phyloP scores from a whole-genome alignment of 1,140 invertebrate genomes.

The Pectinophora gossypiella region DNA sequence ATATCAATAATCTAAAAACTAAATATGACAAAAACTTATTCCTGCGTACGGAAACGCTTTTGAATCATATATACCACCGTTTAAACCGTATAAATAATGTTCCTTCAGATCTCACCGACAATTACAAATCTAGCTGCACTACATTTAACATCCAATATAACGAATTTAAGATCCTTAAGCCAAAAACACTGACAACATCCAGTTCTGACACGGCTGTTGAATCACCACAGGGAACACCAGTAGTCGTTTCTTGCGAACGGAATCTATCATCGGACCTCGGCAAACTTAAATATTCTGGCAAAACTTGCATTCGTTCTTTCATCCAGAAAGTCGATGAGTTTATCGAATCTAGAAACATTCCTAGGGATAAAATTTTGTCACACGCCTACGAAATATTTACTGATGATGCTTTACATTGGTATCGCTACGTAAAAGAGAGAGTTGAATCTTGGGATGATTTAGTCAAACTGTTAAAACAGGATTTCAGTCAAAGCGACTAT shows the following conservation, averaged over 20 bases:
- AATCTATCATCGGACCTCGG: constrained; percentile 8
- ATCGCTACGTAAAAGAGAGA: constrained; percentile 9
- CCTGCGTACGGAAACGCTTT: constrained; percentile 15
- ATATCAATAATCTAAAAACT: constrained; percentile 5
- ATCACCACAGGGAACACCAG: not conserved
- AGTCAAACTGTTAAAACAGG: constrained; percentile 15
- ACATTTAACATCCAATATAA: not conserved
- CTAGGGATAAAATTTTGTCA: constrained; percentile 14
- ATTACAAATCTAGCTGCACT: not conserved
- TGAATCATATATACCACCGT: constrained; percentile 26
- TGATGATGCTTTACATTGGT: constrained; percentile 33
- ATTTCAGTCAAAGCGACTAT: constrained; percentile 31
- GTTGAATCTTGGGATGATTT: constrained; percentile 22
- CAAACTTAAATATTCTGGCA: constrained; percentile 23
- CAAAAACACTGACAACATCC: not conserved
- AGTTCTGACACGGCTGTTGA: not conserved
- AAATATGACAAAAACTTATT: constrained; percentile 18
- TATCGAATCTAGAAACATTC: constrained; percentile 12
- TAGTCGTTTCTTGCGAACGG: constrained; percentile 12
- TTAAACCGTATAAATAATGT: constrained; percentile 17
- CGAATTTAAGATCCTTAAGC: not conserved
- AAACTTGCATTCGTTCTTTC: constrained; percentile 21
- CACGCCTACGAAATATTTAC: constrained; percentile 27
- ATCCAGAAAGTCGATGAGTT: constrained; percentile 22
- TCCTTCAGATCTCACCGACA: not conserved